Evolutionary conservation across 2,113 vertebrate species (phyloP), one percentile per base, ranked within the genome.

Genomic region (Acrocephalus arundinaceus): DNA sequence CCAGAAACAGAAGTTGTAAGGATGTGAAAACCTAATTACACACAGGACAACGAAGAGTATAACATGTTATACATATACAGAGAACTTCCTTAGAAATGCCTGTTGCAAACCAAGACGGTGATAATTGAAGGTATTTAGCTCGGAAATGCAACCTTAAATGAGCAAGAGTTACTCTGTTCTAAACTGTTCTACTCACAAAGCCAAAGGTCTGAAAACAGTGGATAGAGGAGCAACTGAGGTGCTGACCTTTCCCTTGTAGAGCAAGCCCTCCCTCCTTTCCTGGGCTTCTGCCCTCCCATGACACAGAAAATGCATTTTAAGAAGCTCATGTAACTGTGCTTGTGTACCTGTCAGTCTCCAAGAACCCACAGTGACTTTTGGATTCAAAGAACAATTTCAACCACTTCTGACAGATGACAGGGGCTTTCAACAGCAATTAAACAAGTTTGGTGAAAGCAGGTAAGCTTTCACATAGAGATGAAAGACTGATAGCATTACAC

Each of bases 361-460:
- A 75, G 54, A 55, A 28, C 21, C 3, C 30, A 35, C 17, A 41
- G 22, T 2, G 22, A 62, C 85, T 95, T 91, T 41, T 39, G 24
- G 30, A 67, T 57, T 58, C 7, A 5, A 57, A 43, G 35, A 89
- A 45, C 30, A 39, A 52, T 57, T 87, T 91, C 39, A 71, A 30
- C 33, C 52, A 45, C 61, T 87, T 65, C 65, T 57, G 45, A 57
- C 21, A 45, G 43, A 82, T 25, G 52, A 93, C 57, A 71, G 43
- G 27, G n/a, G 37, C 49, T 95, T 94, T 94, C 92, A 91, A 89
- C 71, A 87, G 35, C 78, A 57, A n/a, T 85, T 75, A 82, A 94
- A 68, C 45, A 82, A 45, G 30, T 20, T 25, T 73, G 45, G 15
- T 85, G 81, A 89, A 91, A 87, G 80, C 48, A 86, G 68, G n/a